These are phyloP conservation scores for Drosophila peninsularis DNA, from an alignment of 2,888 invertebrate species.

Conservation along the genomic window DNA sequence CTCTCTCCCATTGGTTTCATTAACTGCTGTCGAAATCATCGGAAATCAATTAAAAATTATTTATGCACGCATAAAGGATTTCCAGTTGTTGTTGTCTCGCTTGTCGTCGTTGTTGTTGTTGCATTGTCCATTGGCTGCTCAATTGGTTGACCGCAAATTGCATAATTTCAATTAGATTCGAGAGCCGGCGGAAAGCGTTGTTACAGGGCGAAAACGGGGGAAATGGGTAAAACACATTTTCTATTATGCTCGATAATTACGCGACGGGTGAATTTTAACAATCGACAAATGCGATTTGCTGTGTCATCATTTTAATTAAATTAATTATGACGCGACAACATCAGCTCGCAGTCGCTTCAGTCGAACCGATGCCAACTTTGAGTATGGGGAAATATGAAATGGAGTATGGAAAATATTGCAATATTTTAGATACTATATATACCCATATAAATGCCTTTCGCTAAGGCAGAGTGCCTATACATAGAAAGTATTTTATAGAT, in stretches of 20 bases:
- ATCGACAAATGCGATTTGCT: conserved; percentile 48
- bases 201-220: conserved; percentile 3
- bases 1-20: conserved; percentile 41
- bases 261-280: conserved; percentile 28
- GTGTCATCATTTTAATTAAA: conserved; percentile 44
- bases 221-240: conserved; percentile 32
- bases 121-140: conserved; percentile 18
- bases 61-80: conserved; percentile 25
- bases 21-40: conserved; percentile 47
- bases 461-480: too few relatives aligned
- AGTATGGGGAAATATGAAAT: neutral
- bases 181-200: conserved; percentile 9
- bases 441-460: too few relatives aligned
- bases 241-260: conserved; percentile 50
- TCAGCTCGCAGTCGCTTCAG: neutral
- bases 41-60: conserved; percentile 73
- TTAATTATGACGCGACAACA: conserved; percentile 30
- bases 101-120: conserved; percentile 11
- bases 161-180: conserved; percentile 52
- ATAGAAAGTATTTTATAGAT: too few relatives aligned
- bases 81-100: conserved; percentile 9
- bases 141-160: conserved; percentile 46
- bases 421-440: neutral
- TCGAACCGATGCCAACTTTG: neutral
- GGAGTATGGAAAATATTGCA: too few relatives aligned